Evolutionary conservation across 2,113 vertebrate species (phyloP), one percentile per base, ranked within the genome.

Genomic region (Neofelis nebulosa): DNA sequence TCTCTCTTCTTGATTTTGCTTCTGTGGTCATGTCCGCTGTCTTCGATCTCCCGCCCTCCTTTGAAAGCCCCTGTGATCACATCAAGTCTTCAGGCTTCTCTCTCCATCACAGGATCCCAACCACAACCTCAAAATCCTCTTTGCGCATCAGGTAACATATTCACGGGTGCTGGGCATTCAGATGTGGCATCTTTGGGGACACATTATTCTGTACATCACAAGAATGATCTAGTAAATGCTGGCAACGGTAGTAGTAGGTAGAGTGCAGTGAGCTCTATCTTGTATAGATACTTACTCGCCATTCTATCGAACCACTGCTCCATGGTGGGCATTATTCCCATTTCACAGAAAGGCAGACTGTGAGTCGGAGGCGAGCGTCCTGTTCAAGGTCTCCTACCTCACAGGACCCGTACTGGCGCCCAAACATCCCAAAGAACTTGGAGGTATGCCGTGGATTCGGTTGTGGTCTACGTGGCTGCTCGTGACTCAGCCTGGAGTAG

Each of bases 131-230:
- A 31, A 16, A 6, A 36, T n/a, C 21, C 45, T 33, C 41, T 23
- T 11, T 15, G 65, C 25, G 1, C 0, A 0, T 0, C 15, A 63
- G 33, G 27, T 7, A 3, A 50, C 63, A 4, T 3, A 3, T 0
- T 19, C 31, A 4, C 25, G 7, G 38, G 61, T 10, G 81, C 83
- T 7, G 33, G 15, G 18, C 2, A 0, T 16, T 13, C 2, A 36
- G 55, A 8, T 0, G 2, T 6, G 11, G 50, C 33, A 0, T 16
- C 80, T 76, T 29, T 1, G n/a, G 41, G n/a, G 27, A 13, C n/a
- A 10, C 3, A 1, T 25, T 8, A 11, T 18, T 33, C 45, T 31
- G 38, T 12, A 0, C 0, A 0, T 12, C 18, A 12, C 29, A 12
- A 65, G 69, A 31, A 27, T 15, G 27, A 79, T 4, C 31, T 19